phyloP scores from a whole-genome alignment of 2,113 vertebrate genomes.

The Cacatua alba region DNA sequence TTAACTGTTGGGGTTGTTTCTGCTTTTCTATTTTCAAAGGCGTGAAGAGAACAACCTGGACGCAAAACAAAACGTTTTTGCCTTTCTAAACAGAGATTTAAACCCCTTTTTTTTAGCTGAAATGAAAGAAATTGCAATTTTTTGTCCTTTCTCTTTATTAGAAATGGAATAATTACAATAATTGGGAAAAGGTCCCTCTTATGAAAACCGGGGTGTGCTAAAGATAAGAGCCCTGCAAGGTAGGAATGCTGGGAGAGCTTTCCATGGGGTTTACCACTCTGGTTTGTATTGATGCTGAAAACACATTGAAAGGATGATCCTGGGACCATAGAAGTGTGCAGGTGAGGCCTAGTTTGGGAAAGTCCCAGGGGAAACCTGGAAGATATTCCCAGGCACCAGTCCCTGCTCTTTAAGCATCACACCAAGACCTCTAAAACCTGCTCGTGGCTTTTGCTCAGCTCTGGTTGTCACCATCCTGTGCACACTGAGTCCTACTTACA shows the following conservation, averaged over 20 bases:
- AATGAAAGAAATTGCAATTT: background rate
- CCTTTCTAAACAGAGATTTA: background rate
- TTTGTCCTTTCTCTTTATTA: background rate
- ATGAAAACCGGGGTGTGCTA: fast-evolving
- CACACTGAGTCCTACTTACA: fast-evolving
- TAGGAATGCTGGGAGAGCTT: fast-evolving
- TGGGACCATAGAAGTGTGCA: fast-evolving
- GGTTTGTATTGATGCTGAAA: background rate
- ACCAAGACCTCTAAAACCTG: fast-evolving
- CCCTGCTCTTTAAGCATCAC: background rate
- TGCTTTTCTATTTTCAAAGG: background rate
- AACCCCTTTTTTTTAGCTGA: background rate
- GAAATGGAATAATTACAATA: background rate
- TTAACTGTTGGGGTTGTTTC: background rate
- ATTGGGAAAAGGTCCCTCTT: background rate
- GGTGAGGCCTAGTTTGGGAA: no score
- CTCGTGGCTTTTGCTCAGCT: background rate
- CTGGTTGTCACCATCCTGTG: background rate
- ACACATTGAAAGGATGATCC: fast-evolving
- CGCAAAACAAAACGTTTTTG: background rate
- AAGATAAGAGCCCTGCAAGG: background rate
- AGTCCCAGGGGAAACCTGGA: no score
- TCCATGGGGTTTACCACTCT: fast-evolving
- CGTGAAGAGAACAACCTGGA: fast-evolving
- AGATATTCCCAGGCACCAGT: fast-evolving